phyloP scores from a whole-genome alignment of 2,113 vertebrate genomes.

The Jacana jacana region DNA sequence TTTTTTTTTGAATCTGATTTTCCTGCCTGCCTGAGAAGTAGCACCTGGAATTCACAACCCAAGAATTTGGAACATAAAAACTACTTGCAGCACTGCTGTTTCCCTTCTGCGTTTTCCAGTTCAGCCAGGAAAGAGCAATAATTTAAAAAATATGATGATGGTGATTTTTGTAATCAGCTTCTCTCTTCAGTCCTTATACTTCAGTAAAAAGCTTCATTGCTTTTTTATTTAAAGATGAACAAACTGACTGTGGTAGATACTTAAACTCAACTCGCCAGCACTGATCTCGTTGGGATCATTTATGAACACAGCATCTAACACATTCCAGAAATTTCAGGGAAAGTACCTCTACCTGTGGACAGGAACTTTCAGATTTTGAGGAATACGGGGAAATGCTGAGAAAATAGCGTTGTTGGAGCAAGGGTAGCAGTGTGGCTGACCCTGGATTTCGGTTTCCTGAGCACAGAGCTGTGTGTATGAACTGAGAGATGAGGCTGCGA shows the following conservation, averaged over 20 bases:
- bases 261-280: not conserved
- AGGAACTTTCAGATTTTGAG: not conserved
- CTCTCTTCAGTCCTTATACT: not conserved
- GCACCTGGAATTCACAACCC: constrained; percentile 32
- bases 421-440: not conserved
- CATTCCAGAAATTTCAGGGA: not conserved
- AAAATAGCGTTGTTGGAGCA: not conserved
- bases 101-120: not conserved
- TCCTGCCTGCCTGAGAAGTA: not conserved
- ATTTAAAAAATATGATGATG: not conserved
- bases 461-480: not conserved
- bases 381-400: not conserved
- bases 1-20: not conserved
- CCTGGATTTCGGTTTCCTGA: not conserved
- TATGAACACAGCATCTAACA: not conserved
- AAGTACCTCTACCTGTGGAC: not conserved
- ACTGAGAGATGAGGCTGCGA: not conserved
- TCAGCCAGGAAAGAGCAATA: not conserved
- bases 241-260: rapidly evolving
- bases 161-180: not conserved
- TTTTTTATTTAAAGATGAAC: not conserved
- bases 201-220: not conserved
- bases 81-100: not conserved
- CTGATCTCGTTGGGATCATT: not conserved
- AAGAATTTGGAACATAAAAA: not conserved